Conservation (phyloP, 2,888 invertebrate species). For the Synanthedon formicaeformis region DNA sequence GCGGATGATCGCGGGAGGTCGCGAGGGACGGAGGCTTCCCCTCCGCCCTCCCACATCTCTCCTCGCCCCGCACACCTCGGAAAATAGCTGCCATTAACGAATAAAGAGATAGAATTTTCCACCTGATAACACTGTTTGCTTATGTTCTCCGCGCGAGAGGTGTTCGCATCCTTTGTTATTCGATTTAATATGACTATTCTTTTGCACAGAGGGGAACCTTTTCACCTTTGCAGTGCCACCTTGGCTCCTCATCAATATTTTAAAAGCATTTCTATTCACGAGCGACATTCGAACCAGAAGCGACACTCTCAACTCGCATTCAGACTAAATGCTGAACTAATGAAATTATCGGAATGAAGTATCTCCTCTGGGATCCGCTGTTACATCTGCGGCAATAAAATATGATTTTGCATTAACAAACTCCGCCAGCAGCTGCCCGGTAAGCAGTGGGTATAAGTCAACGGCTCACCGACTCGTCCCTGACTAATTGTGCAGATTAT, state of each 20-base stretch:
- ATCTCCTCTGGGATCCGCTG: conserved; percentile 11
- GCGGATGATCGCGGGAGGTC: conserved; percentile 26
- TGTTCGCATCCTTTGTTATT: conserved; percentile 24
- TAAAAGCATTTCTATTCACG: background rate
- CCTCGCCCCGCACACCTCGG: conserved; percentile 12
- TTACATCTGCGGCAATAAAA: conserved; percentile 17
- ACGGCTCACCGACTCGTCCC: conserved; percentile 20
- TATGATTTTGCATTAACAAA: conserved; percentile 27
- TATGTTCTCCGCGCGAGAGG: conserved; percentile 18
- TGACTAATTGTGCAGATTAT: conserved; percentile 54
- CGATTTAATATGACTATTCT: conserved; percentile 20
- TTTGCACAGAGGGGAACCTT: conserved; percentile 5
- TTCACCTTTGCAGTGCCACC: background rate
- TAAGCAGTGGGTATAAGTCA: conserved; percentile 20
- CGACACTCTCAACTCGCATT: too few species aligned
- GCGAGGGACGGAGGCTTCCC: conserved; percentile 8
- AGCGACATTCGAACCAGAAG: too few species aligned
- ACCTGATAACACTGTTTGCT: conserved; percentile 41
- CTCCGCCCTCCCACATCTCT: conserved; percentile 5
- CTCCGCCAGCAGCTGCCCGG: conserved; percentile 15
- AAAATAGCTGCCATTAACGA: conserved; percentile 43
- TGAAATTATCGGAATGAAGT: conserved; percentile 17
- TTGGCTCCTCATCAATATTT: background rate
- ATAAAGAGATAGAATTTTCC: conserved; percentile 43
- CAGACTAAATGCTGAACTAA: conserved; percentile 5